Evolutionary conservation across 2,113 vertebrate genomes (phyloP), one percentile per base, ranked within the genome.

Genomic region (Epinephelus fuscoguttatus): DNA sequence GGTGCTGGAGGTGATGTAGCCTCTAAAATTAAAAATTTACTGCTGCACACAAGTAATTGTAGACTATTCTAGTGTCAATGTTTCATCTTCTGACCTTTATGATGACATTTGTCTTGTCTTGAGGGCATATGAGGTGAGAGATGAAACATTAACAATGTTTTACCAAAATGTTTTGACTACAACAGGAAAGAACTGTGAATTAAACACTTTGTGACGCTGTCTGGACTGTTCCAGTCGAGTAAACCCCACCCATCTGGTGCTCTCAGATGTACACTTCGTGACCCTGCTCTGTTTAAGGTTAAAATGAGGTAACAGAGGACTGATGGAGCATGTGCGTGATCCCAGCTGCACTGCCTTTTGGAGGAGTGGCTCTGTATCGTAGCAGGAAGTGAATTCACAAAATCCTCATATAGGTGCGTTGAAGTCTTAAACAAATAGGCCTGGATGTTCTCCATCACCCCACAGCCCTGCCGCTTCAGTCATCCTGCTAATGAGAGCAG

Each of bases 401-500:
- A 68, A 75, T 81, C 89, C 60, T 82, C 53, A 56, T 78, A 80
- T 73, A 79, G 89, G 68, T 77, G 71, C 30, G 77, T 75, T 71
- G 73, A 84, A 70, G 80, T 88, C 87, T 82, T 89, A 79, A 79
- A 89, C 88, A 91, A 90, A 91, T 90, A 78, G 62, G 25, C 40
- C 57, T 75, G 80, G 61, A 82, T 70, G 91, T 86, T 88, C 88
- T 91, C 81, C 85, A 67, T 91, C 85, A 87, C 69, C 81, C 89
- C 71, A 30, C 78, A 27, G 49, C 30, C 60, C 74, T 77, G 42
- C 70, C 18, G 42, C 81, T 63, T 33, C 63, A 21, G 83, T 70
- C 82, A 56, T 89, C 79, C 79, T 77, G 76, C 84, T 94, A 92
- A 93, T 90, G 81, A 93, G 75, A 91, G 68, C 74, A 86, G 89